Conservation (phyloP, 2,797 vertebrate species). For the Gila robusta region DNA sequence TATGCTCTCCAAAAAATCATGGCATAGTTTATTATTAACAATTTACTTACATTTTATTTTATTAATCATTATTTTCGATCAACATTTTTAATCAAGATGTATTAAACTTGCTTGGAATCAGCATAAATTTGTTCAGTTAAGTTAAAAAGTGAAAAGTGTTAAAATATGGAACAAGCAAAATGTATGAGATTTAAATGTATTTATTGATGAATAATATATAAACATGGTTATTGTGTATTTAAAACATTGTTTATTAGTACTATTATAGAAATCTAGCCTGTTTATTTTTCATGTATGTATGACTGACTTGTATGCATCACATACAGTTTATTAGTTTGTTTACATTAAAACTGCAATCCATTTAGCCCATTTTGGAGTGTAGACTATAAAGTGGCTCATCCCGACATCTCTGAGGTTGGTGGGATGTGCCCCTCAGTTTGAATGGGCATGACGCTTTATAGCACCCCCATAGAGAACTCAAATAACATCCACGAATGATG, state of each 20-base stretch:
- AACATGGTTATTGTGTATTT: neutral
- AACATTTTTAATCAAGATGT: too few species aligned
- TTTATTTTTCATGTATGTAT: too few species aligned
- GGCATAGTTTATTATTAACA: too few species aligned
- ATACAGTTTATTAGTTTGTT: too few species aligned
- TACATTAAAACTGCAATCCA: too few species aligned
- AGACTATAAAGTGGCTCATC: neutral
- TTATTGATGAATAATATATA: neutral
- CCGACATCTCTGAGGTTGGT: neutral
- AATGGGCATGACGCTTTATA: neutral
- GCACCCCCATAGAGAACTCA: neutral
- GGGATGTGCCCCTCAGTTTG: neutral
- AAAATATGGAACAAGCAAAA: neutral
- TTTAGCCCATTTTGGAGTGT: neutral
- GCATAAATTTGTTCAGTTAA: neutral
- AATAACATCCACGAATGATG: conserved; percentile 19
- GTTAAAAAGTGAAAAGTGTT: neutral
- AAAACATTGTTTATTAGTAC: neutral
- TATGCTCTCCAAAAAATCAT: too few species aligned
- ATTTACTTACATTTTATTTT: too few species aligned
- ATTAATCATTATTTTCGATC: too few species aligned
- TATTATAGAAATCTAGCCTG: neutral
- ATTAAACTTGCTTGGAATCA: neutral
- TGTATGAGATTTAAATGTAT: neutral
- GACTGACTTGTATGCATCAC: too few species aligned